Conservation (phyloP, 2,113 vertebrate genomes). For the Lynx canadensis region DNA sequence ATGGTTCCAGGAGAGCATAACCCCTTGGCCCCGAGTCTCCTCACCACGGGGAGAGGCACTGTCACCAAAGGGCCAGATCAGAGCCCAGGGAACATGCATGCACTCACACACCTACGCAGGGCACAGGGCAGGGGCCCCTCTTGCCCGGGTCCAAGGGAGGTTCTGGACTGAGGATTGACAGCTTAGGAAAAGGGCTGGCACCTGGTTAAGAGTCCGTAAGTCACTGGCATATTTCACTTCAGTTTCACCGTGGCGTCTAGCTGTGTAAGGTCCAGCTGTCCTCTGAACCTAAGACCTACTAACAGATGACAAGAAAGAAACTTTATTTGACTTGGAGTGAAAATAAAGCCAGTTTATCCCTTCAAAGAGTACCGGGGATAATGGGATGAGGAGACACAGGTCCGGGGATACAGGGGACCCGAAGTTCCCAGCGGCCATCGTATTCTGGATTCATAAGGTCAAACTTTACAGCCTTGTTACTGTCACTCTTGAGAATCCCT, state of each 20-base stretch:
- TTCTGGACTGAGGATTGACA: background rate
- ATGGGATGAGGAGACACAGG: background rate
- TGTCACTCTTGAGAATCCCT: slow-evolving; percentile 57
- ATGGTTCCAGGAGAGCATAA: background rate
- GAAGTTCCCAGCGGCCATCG: slow-evolving; percentile 60
- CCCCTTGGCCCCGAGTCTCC: background rate
- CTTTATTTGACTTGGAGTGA: slow-evolving; percentile 76
- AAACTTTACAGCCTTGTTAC: slow-evolving; percentile 83
- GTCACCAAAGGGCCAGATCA: background rate
- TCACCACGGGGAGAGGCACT: background rate
- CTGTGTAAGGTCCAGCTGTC: slow-evolving; percentile 2
- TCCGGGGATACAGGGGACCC: slow-evolving; percentile 48
- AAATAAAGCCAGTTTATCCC: slow-evolving; percentile 73
- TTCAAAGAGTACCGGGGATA: background rate
- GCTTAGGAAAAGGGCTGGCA: background rate
- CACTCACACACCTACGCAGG: accelerated
- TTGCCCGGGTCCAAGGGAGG: background rate
- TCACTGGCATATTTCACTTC: background rate
- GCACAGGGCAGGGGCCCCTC: background rate
- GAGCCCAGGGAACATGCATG: accelerated
- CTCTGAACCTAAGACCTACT: slow-evolving; percentile 25
- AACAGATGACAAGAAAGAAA: slow-evolving; percentile 68
- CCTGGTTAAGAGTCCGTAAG: background rate
- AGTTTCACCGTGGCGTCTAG: background rate
- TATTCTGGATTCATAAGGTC: slow-evolving; percentile 85